phyloP scores from a whole-genome alignment of 2,113 vertebrate genomes.

The Todiramphus chloris region DNA sequence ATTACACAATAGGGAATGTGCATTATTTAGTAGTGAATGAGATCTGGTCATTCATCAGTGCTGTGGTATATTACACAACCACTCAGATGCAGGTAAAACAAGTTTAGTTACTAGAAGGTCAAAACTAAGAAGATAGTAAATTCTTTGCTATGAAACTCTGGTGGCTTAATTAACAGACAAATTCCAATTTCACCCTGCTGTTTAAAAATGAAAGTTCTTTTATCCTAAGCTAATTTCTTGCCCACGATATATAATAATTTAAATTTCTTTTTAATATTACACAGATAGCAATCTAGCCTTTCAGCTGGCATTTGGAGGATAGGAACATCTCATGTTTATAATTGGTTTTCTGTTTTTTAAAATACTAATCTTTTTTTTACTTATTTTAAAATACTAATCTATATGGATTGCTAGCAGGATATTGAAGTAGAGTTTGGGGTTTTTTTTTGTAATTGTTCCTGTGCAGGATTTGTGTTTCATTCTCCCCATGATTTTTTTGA shows the following conservation, averaged over 20 bases:
- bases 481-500: not conserved
- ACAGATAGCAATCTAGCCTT: slow-evolving; percentile 25
- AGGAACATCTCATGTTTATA: not conserved
- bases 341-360: slow-evolving; percentile 7
- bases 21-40: not conserved
- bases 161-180: slow-evolving; percentile 21
- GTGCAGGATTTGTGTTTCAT: not conserved
- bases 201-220: slow-evolving; percentile 44
- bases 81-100: not conserved
- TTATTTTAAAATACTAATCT: slow-evolving; percentile 31
- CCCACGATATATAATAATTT: slow-evolving; percentile 36
- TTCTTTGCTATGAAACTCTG: not conserved
- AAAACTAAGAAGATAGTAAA: slow-evolving; percentile 14
- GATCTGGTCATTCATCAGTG: not conserved
- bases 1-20: not conserved
- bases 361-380: slow-evolving; percentile 37
- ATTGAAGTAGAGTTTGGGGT: not conserved
- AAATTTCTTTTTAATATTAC: slow-evolving; percentile 38
- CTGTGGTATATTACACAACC: not conserved
- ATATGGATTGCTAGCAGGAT: not conserved
- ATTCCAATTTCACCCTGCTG: slow-evolving; percentile 18
- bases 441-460: not conserved
- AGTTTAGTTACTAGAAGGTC: not conserved
- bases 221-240: slow-evolving; percentile 35
- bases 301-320: slow-evolving; percentile 40